Conservation (phyloP, 2,113 vertebrate genomes). For the Benitochromis conjunctus region DNA sequence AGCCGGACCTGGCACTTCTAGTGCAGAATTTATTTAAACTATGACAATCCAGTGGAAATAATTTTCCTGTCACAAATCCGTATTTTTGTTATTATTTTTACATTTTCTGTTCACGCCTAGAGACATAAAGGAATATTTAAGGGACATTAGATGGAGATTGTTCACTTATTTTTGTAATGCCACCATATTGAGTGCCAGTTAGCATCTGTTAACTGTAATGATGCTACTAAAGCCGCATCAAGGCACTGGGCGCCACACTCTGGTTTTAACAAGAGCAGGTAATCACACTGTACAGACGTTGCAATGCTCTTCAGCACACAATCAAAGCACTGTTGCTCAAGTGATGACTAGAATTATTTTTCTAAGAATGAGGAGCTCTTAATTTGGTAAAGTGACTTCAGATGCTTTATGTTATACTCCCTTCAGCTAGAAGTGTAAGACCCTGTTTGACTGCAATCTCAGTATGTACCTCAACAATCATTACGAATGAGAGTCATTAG, state of each 20-base stretch:
- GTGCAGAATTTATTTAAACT: neutral
- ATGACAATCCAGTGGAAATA: conserved; percentile 11
- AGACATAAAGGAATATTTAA: neutral
- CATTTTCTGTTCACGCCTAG: neutral
- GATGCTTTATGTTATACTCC: conserved; percentile 5
- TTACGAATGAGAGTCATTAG: neutral
- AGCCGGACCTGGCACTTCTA: neutral
- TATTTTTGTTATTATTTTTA: neutral
- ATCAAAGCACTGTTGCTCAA: neutral
- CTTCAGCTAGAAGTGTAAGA: neutral
- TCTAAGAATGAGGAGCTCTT: neutral
- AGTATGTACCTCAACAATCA: conserved; percentile 28
- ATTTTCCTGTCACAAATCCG: neutral
- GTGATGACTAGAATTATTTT: conserved; percentile 4
- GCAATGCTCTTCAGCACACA: neutral
- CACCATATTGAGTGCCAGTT: neutral
- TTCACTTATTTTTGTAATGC: neutral
- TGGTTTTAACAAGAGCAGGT: neutral
- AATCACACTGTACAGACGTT: neutral
- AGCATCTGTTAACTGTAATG: neutral
- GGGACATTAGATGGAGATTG: neutral
- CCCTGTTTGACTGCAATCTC: conserved; percentile 30
- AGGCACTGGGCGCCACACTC: neutral
- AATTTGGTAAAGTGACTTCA: conserved; percentile 10
- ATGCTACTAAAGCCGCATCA: neutral